Percentiles rank a stretch among this genome's conserved stretches.
These are phyloP conservation scores for Sebastes vulpes DNA, from an alignment of 2,797 vertebrate genomes.

Conservation along the genomic window DNA sequence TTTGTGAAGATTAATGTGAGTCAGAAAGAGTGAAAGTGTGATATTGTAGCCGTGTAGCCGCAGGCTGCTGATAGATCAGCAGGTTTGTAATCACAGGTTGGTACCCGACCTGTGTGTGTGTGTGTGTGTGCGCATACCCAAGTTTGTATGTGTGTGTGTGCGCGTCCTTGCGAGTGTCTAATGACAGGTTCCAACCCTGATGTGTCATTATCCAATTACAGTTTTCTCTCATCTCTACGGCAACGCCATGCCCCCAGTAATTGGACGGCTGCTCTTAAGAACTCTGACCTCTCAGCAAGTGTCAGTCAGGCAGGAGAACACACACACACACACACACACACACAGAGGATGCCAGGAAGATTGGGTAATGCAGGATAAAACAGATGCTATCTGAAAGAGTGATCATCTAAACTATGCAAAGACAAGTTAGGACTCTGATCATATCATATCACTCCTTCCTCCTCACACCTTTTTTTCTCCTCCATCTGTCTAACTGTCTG, in stretches of 20 bases:
- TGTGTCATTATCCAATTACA: constrained; percentile 85
- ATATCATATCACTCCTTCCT: constrained; percentile 46
- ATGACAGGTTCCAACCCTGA: constrained; percentile 77
- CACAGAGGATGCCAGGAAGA: constrained; percentile 52
- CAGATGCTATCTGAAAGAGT: constrained; percentile 66
- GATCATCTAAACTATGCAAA: constrained; percentile 72
- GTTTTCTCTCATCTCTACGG: constrained; percentile 81
- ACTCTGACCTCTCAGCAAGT: constrained; percentile 77
- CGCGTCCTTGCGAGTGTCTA: constrained; percentile 61
- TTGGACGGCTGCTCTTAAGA: constrained; percentile 75
- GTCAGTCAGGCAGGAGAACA: constrained; percentile 57
- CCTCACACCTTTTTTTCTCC: constrained; percentile 20
- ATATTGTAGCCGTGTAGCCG: constrained; percentile 27
- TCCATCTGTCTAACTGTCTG: constrained; percentile 20
- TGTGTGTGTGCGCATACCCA: constrained; percentile 4
- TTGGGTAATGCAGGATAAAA: constrained; percentile 69
- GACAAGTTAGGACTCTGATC: constrained; percentile 78
- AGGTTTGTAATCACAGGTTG: constrained; percentile 77
- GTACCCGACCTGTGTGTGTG: constrained; percentile 14
- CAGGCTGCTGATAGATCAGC: constrained; percentile 72
- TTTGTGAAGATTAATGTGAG: background rate
- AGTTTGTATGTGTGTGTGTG: background rate
- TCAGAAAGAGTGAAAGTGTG: constrained; percentile 43
- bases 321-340: constrained; percentile 8
- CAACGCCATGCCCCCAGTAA: constrained; percentile 71